These are phyloP conservation scores for Hemicrepidius hirtus DNA, from an alignment of 2,888 invertebrate species.

Conservation along the genomic window DNA sequence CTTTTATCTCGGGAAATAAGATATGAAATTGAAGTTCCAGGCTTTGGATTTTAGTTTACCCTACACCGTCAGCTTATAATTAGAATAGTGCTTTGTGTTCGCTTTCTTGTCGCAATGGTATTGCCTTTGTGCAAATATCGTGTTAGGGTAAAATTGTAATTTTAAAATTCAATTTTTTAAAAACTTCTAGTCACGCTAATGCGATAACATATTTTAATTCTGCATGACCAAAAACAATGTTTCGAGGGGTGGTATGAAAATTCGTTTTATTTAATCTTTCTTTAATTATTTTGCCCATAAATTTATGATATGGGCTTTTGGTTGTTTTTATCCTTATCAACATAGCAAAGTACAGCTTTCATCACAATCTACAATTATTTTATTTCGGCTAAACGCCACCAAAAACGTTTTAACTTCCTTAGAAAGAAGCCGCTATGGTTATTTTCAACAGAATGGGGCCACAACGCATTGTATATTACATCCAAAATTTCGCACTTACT, in stretches of 20 bases:
- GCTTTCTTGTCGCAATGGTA: constrained; percentile 9
- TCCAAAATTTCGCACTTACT: too few species aligned
- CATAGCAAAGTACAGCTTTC: too few species aligned
- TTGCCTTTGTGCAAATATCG: constrained; percentile 19
- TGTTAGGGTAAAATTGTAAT: constrained; percentile 18
- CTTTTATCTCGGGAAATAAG: constrained; percentile 36
- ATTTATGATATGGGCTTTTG: neutral
- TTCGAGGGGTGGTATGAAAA: neutral
- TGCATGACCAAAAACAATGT: constrained; percentile 38
- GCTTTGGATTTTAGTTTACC: neutral
- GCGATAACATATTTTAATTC: constrained; percentile 26
- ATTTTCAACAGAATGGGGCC: too few species aligned
- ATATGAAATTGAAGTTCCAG: constrained; percentile 26
- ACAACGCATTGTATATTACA: too few species aligned
- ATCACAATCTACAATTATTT: too few species aligned
- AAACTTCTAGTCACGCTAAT: constrained; percentile 33
- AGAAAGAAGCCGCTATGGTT: too few species aligned
- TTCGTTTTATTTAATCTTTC: constrained; percentile 5
- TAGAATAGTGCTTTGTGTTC: neutral
- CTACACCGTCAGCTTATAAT: constrained; percentile 8
- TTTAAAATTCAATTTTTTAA: constrained; percentile 19
- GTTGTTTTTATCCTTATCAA: too few species aligned
- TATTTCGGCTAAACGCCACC: too few species aligned
- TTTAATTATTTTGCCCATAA: neutral
- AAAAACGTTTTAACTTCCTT: too few species aligned